Evolutionary conservation across 2,888 invertebrate genomes (phyloP), one percentile per base, ranked within the genome.

Genomic region (Lysandra bellargus): DNA sequence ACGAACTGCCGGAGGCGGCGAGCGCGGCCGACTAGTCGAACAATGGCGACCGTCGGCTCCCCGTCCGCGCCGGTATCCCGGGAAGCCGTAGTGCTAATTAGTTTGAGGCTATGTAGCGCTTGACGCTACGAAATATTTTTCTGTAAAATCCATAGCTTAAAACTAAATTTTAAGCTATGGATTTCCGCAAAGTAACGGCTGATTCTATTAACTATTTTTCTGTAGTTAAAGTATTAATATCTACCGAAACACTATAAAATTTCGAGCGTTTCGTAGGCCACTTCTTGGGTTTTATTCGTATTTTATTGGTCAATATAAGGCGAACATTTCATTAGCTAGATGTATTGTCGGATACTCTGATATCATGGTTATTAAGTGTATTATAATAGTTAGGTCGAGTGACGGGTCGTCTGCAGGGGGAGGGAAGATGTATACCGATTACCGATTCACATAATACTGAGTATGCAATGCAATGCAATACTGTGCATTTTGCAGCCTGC

Each of bases 301-400:
- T 57, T 76, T 57, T 76, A 76, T 76, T 33, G 37, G 57, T 30
- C 76, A 57, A 49, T 76, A 76, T 76, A 76, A 53, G 53, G 53
- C 17, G 76, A 33, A 53, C 76, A 33, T 76, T 76, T 76, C 76
- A 76, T 76, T 76, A 76, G 69, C 12, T 69, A 69, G 76, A 53
- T 76, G 76, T 76, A 57, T 57, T 53, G 6, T 76, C 6, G 53
- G 74, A 44, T n/a, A 74, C 74, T 76, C 53, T 57, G 76, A 57
- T 53, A 76, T 76, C 75, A 53, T 76, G 33, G 33, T 53, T 75
- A 30, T 53, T 49, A 53, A 23, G 57, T 76, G 17, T 14, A 57
- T 53, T 33, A 57, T 76, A 76, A 76, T 57, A 33, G 69, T 5
- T 69, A 37, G 4, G 69, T 69, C 14, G 23, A 14, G 61, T 61